Base-by-base conservation (phyloP, 2,113 vertebrate genomes). In the Apus apus region DNA sequence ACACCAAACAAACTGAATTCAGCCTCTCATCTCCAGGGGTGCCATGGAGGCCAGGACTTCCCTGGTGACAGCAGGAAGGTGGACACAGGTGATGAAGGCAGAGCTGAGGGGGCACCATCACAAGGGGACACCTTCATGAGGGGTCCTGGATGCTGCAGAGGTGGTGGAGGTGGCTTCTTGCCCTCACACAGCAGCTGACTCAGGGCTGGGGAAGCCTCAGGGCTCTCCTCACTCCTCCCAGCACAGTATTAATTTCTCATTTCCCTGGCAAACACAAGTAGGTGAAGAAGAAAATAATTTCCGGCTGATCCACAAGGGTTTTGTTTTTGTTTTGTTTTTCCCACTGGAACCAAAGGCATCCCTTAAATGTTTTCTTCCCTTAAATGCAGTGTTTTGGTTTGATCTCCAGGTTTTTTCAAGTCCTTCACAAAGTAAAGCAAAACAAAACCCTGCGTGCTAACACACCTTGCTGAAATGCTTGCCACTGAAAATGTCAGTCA, bases 71-170 rank as follows among this genome's bases (percentile, higher is more conserved):
- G 34, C 20, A 79, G 54, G 54, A 8, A 26, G 62, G 60, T 0
- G 0, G 57, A 10, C 1, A 8, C 5, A 13, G 30, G 18, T 1
- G 13, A 26, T 2, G 6, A 61, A 0, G 57, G 12, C 1, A 8
- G 5, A 13, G 30, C 38, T 36, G 22, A 50, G 50, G 50, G 50
- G 50, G 23, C 50, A 23, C 50, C 22, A 23, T 23, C 22, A 23
- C 25, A 46, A 91, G 50, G 45, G n/a, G 50, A 61, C 21, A 11
- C 5, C 2, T 3, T 13, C 2, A 1, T 0, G 4, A 50, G n/a
- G 38, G 15, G 21, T 30, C 30, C 20, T 54, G 56, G 0, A 1
- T 43, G 56, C 48, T 38, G 21, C 6, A 2, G 7, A 75, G n/a
- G 25, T 26, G 57, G 30, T 1, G 1, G 23, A 51, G 8, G 15